These are phyloP conservation scores for Xiphorhynchus erythropygius DNA, from an alignment of 2,797 vertebrate species.

Conservation along the genomic window DNA sequence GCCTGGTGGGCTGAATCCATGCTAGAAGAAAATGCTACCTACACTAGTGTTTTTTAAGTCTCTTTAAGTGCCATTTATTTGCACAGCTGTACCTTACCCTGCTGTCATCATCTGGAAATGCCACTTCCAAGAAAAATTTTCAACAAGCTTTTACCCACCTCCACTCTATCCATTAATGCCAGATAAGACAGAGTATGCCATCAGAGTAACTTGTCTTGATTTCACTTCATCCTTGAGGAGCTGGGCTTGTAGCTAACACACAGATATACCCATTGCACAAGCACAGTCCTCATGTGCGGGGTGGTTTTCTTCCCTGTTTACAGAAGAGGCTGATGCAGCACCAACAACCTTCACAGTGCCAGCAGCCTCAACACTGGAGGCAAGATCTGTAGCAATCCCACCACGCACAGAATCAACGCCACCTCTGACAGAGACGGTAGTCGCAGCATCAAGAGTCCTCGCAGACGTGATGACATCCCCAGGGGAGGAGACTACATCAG, in stretches of 20 bases:
- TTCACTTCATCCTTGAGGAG: background rate
- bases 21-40: background rate
- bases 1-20: background rate
- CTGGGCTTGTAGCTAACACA: background rate
- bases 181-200: background rate
- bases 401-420: fast-evolving
- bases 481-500: background rate
- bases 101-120: background rate
- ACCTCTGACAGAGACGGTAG: fast-evolving
- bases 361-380: fast-evolving
- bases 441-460: background rate
- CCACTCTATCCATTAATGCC: background rate
- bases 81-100: background rate
- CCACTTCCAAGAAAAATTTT: background rate
- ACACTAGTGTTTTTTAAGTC: background rate
- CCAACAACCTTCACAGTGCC: fast-evolving
- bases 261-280: background rate
- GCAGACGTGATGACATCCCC: fast-evolving
- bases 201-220: background rate
- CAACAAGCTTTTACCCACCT: background rate
- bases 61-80: background rate
- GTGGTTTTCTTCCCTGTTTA: background rate
- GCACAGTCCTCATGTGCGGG: background rate
- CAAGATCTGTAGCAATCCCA: fast-evolving
- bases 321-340: background rate